phyloP scores from a whole-genome alignment of 1,140 invertebrate species.

The Pygmarrhopalites habei region DNA sequence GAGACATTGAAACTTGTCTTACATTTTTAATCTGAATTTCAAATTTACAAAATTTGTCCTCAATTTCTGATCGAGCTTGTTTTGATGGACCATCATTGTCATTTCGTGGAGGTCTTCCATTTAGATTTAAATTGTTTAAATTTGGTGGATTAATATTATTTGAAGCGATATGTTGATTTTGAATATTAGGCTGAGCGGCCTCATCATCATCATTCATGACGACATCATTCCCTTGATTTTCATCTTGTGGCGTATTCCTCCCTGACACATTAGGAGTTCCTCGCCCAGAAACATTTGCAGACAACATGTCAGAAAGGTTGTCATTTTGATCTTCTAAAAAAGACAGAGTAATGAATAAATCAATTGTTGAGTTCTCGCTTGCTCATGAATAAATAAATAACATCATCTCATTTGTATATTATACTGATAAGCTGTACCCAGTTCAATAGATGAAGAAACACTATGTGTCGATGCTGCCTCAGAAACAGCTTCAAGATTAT shows the following conservation, averaged over 20 bases:
- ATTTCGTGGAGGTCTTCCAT: constrained; percentile 16
- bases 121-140: constrained; percentile 36
- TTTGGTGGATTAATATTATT: constrained; percentile 29
- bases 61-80: constrained; percentile 70
- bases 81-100: constrained; percentile 15
- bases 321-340: constrained; percentile 80
- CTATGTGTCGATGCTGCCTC: constrained; percentile 92
- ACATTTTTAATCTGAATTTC: too few species aligned
- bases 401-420: too few species aligned
- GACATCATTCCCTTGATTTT: constrained; percentile 20
- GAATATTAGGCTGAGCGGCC: constrained; percentile 40
- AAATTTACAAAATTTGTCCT: constrained; percentile 98
- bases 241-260: constrained; percentile 58
- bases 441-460: constrained; percentile 80
- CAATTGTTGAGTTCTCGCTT: too few species aligned
- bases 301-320: constrained; percentile 90
- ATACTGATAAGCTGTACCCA: too few species aligned
- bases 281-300: constrained; percentile 78
- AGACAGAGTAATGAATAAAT: too few species aligned
- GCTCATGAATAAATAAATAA: too few species aligned
- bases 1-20: too few species aligned
- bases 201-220: constrained; percentile 22
- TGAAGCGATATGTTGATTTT: background rate
- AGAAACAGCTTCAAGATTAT: constrained; percentile 87
- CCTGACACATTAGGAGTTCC: constrained; percentile 87